Percentiles rank a stretch among this genome's conserved stretches.
phyloP scores from a whole-genome alignment of 2,888 invertebrate species.

The Muschampia plurimacula region DNA sequence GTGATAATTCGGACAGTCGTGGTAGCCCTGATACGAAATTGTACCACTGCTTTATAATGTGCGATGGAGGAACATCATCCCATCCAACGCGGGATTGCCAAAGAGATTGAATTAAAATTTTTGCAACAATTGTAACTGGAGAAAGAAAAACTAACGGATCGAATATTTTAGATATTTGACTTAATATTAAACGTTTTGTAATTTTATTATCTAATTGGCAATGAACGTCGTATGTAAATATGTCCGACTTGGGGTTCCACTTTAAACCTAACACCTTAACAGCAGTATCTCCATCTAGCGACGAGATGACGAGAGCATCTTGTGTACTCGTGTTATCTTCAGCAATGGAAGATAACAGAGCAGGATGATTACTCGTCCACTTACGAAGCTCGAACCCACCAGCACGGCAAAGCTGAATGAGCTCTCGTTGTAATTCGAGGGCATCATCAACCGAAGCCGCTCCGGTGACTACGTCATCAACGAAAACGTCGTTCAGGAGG shows the following conservation, averaged over 20 bases:
- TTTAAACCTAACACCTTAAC: not conserved
- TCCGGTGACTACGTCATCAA: not conserved
- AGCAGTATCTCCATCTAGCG: not conserved
- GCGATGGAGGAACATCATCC: not conserved
- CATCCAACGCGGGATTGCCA: not conserved
- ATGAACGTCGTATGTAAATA: not conserved
- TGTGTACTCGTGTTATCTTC: not conserved
- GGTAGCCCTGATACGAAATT: not conserved
- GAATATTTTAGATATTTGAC: constrained; percentile 11
- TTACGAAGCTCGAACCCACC: constrained; percentile 19
- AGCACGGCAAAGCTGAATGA: not conserved
- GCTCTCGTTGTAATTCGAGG: not conserved
- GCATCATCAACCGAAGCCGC: not conserved
- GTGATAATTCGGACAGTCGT: not conserved
- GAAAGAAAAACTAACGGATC: constrained; percentile 1
- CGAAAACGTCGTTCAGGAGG: not conserved
- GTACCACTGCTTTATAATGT: not conserved
- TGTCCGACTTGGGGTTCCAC: not conserved
- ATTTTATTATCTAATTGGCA: not conserved
- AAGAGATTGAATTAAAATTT: constrained; percentile 4
- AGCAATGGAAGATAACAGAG: constrained; percentile 5
- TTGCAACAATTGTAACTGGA: not conserved
- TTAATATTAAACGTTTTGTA: not conserved
- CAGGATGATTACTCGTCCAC: not conserved
- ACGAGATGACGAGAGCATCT: not conserved